Percentiles rank a stretch among this genome's conserved stretches.
phyloP scores from a whole-genome alignment of 2,113 vertebrate genomes.

The Verasper variegatus region DNA sequence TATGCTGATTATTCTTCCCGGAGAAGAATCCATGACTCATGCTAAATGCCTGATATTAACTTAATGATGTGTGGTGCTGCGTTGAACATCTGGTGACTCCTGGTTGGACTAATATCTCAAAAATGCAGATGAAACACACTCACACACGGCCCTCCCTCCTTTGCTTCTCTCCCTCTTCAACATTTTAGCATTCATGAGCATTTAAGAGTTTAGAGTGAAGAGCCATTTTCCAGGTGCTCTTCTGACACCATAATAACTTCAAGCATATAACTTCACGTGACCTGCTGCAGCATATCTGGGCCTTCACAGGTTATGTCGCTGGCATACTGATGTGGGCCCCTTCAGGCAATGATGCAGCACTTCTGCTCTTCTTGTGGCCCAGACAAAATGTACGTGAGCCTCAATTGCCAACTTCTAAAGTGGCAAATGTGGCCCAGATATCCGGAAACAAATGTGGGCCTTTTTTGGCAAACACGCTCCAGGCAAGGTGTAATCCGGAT shows the following conservation, averaged over 20 bases:
- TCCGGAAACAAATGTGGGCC: too few relatives aligned
- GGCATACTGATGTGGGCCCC: background rate
- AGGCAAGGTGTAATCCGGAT: too few relatives aligned
- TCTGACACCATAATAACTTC: background rate
- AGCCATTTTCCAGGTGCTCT: background rate
- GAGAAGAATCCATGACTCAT: slow-evolving; percentile 29
- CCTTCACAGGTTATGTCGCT: background rate
- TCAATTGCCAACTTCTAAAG: too few relatives aligned
- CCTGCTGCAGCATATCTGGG: background rate
- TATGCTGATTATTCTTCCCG: slow-evolving; percentile 4
- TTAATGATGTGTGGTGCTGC: slow-evolving; percentile 20
- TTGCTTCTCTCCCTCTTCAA: background rate
- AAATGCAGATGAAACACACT: slow-evolving; percentile 1
- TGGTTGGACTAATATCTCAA: slow-evolving; percentile 18
- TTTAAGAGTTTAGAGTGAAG: background rate
- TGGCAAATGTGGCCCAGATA: too few relatives aligned
- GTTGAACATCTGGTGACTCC: slow-evolving; percentile 39
- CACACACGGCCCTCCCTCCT: background rate
- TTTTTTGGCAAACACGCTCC: too few relatives aligned
- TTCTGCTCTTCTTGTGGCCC: background rate
- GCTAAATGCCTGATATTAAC: slow-evolving; percentile 35
- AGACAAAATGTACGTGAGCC: background rate
- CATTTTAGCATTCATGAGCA: background rate
- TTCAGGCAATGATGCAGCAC: background rate
- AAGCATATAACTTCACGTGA: background rate